phyloP scores from a whole-genome alignment of 2,888 invertebrate species.

The Eristalis intricaria region DNA sequence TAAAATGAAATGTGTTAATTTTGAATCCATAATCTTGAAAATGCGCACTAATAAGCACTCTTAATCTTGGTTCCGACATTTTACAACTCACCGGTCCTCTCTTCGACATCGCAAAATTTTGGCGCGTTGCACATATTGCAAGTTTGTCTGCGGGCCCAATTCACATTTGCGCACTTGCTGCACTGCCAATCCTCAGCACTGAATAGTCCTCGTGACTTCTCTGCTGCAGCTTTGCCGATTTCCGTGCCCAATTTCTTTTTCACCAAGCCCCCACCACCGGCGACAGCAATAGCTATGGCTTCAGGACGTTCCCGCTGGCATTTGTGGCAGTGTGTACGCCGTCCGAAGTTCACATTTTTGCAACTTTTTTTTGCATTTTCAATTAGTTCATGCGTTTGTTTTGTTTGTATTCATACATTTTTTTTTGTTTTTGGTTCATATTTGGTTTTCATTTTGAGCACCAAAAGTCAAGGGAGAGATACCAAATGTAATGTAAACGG shows the following conservation, averaged over 20 bases:
- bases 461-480: conserved; percentile 39
- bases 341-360: conserved; percentile 97
- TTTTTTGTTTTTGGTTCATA: conserved; percentile 43
- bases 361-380: conserved; percentile 82
- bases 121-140: conserved; percentile 99
- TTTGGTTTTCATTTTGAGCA: conserved; percentile 27
- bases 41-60: background rate
- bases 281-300: conserved; percentile 70
- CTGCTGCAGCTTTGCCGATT: conserved; percentile 98
- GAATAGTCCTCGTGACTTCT: conserved; percentile 91
- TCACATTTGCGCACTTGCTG: conserved; percentile 99
- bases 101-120: conserved; percentile 96
- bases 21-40: conserved; percentile 9
- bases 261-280: conserved; percentile 74
- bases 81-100: conserved; percentile 84
- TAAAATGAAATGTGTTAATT: conserved; percentile 60
- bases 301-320: conserved; percentile 82
- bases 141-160: conserved; percentile 93
- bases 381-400: conserved; percentile 43
- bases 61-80: conserved; percentile 65
- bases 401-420: conserved; percentile 56
- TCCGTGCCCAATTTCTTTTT: conserved; percentile 94
- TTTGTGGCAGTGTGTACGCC: conserved; percentile 94
- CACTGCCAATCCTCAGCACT: conserved; percentile 99
- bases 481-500: conserved; percentile 59